Evolutionary conservation across 2,113 vertebrate genomes (phyloP).

Genomic region (Eptesicus fuscus): DNA sequence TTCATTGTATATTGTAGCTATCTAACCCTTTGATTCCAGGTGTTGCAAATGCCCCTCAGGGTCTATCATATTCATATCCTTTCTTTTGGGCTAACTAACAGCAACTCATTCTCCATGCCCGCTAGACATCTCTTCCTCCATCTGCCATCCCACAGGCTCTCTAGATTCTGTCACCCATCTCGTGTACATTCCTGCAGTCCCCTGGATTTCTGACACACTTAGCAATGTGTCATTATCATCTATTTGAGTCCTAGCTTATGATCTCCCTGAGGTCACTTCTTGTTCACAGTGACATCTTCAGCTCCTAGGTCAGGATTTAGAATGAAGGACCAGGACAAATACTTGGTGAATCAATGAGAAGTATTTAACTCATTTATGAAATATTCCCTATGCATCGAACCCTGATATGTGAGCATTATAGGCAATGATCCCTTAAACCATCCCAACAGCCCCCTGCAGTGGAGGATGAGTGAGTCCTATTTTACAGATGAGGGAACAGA

Average conservation of each 20-base stretch:
- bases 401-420: too few species aligned
- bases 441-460: background rate
- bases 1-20: background rate
- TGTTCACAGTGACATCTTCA: background rate
- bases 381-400: background rate
- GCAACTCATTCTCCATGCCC: background rate
- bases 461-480: background rate
- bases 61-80: background rate
- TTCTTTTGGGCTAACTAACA: background rate
- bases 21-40: background rate
- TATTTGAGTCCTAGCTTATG: background rate
- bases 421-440: background rate
- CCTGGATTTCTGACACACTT: background rate
- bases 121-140: too few species aligned
- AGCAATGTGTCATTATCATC: background rate
- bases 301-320: background rate
- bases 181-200: accelerated
- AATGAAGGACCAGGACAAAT: background rate
- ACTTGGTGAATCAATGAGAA: background rate
- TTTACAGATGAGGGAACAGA: background rate
- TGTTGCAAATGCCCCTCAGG: background rate
- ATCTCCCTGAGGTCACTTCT: background rate
- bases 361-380: background rate
- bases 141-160: background rate
- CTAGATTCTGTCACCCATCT: background rate